Conservation (phyloP, 2,888 invertebrate genomes). For the Epistrophe grossulariae region DNA sequence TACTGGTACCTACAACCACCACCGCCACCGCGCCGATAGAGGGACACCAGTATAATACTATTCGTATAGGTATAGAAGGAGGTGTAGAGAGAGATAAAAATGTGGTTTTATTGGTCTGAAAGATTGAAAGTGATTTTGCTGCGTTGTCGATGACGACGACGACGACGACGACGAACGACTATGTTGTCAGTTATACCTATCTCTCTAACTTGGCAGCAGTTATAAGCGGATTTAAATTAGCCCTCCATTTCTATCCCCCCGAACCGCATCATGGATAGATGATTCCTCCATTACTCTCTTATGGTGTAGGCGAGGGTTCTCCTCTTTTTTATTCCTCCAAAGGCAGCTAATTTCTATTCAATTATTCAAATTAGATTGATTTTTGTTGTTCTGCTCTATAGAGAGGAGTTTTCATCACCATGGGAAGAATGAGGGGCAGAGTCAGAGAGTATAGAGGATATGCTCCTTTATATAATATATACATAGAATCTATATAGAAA, state of each 20-base stretch:
- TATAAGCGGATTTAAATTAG: constrained; percentile 68
- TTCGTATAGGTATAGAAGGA: neutral
- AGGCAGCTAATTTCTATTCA: constrained; percentile 75
- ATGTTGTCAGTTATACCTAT: constrained; percentile 31
- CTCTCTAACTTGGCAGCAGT: constrained; percentile 32
- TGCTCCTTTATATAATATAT: neutral
- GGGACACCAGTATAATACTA: neutral
- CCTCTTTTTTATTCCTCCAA: constrained; percentile 11
- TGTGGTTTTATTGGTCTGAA: constrained; percentile 50
- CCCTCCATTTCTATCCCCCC: constrained; percentile 19
- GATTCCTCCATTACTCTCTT: constrained; percentile 4
- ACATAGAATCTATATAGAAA: too few relatives aligned
- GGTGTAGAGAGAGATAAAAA: constrained; percentile 35
- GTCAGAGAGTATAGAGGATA: constrained; percentile 34
- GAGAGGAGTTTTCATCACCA: constrained; percentile 23
- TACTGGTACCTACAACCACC: neutral
- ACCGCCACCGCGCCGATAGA: neutral
- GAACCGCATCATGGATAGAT: neutral
- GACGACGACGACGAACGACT: neutral
- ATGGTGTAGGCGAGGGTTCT: neutral
- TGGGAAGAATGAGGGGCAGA: neutral
- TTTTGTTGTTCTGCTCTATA: constrained; percentile 55
- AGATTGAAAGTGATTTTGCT: constrained; percentile 46
- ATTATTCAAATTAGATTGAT: constrained; percentile 76
- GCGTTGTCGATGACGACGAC: constrained; percentile 19